Evolutionary conservation across 2,113 vertebrate species (phyloP).

Genomic region (Tylochromis polylepis): DNA sequence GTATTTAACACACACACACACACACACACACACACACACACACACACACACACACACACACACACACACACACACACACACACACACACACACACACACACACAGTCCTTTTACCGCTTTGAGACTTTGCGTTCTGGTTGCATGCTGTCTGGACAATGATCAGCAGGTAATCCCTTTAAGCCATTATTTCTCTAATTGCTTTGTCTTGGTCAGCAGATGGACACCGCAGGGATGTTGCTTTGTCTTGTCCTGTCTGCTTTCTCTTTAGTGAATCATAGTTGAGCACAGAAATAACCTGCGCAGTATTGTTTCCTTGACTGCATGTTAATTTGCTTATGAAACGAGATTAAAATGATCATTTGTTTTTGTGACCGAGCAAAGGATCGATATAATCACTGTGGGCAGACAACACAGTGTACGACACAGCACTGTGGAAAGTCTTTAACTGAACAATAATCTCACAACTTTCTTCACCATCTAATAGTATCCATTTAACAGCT

Average conservation of each 20-base stretch:
- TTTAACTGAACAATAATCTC: not conserved
- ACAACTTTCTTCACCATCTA: not conserved
- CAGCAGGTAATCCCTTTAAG: conserved; percentile 45
- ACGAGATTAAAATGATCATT: not conserved
- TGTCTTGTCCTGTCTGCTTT: not conserved
- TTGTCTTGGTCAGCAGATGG: conserved; percentile 45
- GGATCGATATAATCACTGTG: not conserved
- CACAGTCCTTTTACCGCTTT: not conserved
- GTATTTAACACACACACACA: too few relatives aligned
- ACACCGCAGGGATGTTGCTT: conserved; percentile 2
- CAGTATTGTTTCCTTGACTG: not conserved
- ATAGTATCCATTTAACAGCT: not conserved
- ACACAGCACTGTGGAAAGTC: not conserved
- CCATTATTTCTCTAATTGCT: conserved; percentile 21
- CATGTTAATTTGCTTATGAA: not conserved
- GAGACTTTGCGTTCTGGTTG: not conserved
- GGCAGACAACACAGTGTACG: not conserved
- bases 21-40: too few relatives aligned
- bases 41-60: too few relatives aligned
- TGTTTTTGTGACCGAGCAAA: not conserved
- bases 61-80: too few relatives aligned
- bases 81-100: too few relatives aligned
- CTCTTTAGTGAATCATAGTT: not conserved
- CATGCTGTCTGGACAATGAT: not conserved
- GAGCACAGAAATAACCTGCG: not conserved